Conservation (phyloP, 2,797 vertebrate species). For the Hydrolagus colliei region DNA sequence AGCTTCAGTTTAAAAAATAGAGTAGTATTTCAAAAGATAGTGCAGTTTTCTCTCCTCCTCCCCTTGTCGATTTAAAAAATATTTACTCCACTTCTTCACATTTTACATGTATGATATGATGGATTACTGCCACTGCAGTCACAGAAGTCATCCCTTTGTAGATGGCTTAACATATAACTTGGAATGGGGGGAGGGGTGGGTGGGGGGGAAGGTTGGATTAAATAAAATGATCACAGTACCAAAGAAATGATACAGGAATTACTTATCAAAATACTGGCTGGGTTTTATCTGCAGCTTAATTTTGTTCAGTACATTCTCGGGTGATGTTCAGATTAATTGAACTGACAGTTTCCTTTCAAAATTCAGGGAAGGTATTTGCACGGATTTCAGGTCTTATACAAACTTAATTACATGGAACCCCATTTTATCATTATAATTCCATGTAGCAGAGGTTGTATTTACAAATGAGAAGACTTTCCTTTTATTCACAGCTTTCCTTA, state of each 20-base stretch:
- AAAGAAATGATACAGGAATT: constrained; percentile 99
- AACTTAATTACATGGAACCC: constrained; percentile 99
- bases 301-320: constrained; percentile 97
- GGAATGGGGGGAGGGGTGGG: constrained; percentile 43
- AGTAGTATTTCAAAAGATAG: background rate
- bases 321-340: constrained; percentile 99
- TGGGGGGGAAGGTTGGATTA: constrained; percentile 79
- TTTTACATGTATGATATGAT: constrained; percentile 69
- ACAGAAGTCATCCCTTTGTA: constrained; percentile 85
- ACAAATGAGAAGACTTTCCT: constrained; percentile 99
- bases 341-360: constrained; percentile 99
- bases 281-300: constrained; percentile 98
- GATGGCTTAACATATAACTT: constrained; percentile 86
- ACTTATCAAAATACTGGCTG: constrained; percentile 99
- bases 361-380: constrained; percentile 98
- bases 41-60: constrained; percentile 5
- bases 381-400: constrained; percentile 99
- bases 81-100: constrained; percentile 43
- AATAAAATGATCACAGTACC: constrained; percentile 99
- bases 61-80: constrained; percentile 55
- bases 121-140: constrained; percentile 74
- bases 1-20: background rate
- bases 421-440: constrained; percentile 99
- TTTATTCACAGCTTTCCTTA: constrained; percentile 99
- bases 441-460: constrained; percentile 99